Percentiles rank a stretch among this genome's conserved stretches.
phyloP scores from a whole-genome alignment of 2,113 vertebrate genomes.

The Notiomystis cincta region DNA sequence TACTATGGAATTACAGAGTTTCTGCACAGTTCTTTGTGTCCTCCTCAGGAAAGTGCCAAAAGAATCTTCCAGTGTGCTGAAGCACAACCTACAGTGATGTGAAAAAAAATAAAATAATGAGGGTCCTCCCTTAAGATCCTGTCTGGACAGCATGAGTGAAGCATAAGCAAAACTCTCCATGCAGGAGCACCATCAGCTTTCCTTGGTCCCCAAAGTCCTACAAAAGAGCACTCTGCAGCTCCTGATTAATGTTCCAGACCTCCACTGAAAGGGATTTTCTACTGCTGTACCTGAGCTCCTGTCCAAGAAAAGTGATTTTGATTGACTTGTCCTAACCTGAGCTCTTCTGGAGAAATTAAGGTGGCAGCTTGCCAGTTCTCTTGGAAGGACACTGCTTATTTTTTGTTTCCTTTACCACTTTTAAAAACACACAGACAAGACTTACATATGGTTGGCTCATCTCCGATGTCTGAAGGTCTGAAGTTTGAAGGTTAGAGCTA shows the following conservation, averaged over 20 bases:
- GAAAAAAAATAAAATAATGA: background rate
- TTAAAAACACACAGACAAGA: constrained; percentile 4
- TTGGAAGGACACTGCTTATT: background rate
- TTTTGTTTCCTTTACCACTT: background rate
- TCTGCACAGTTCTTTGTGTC: background rate
- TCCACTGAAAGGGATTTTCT: background rate
- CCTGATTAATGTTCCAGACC: background rate
- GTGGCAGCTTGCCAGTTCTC: background rate
- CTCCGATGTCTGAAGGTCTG: background rate
- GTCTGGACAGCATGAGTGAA: background rate
- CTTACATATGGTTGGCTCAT: constrained; percentile 19
- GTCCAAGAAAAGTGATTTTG: constrained; percentile 13
- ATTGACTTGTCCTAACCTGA: constrained; percentile 18
- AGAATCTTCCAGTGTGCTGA: background rate
- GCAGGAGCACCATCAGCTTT: background rate
- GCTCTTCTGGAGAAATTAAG: background rate
- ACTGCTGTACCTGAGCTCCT: background rate
- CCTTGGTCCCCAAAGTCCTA: background rate
- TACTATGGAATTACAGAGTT: constrained; percentile 32
- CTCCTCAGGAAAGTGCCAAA: background rate
- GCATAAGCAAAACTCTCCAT: background rate
- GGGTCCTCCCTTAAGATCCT: background rate
- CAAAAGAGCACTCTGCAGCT: background rate
- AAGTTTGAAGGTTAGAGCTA: constrained; percentile 47
- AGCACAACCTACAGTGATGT: background rate